Base-by-base conservation (phyloP, 2,888 invertebrate genomes). In the Scaptomyza flava region DNA sequence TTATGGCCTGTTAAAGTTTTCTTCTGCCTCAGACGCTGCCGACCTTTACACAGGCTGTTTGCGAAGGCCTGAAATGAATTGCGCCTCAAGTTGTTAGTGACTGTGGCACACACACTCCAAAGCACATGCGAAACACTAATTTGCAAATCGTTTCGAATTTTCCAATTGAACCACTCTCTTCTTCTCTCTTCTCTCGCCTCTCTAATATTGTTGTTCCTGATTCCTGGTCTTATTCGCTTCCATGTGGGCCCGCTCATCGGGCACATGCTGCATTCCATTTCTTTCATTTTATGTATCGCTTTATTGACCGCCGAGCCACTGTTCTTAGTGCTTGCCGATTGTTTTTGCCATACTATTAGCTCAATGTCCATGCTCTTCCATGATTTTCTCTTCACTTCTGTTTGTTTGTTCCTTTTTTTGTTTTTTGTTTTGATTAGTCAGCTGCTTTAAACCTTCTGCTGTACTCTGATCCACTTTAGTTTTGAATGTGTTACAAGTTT, bases 111-210 rank as follows among this genome's bases (percentile, higher is more conserved):
- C 33, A 17, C 20, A 30, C 14, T n/a, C n/a, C n/a, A n/a, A 23
- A 23, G 20, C 53, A 62, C 41, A 54, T 43, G 41, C 38, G 20
- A 11, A 20, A 33, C 58, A 65, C 71, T 85, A 87, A 82, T 79
- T 79, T 82, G 86, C 86, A 85, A n/a, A n/a, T 87, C 82, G 88
- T 79, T 87, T 87, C 81, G 73, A 72, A 65, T 75, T 81, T 85
- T 72, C 51, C 59, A 63, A 51, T 64, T 51, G 61, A 36, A 36
- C 23, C 45, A 43, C 53, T 23, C 9, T 8, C 47, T 23, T 20
- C 27, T 43, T 27, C 45, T 53, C 41, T 14, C n/a, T n/a, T n/a
- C n/a, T n/a, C n/a, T n/a, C n/a, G n/a, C n/a, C n/a, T n/a, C 53
- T 34, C 17, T 42, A 2, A 23, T 48, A 5, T 12, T 47, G 47